phyloP scores from a whole-genome alignment of 2,797 vertebrate genomes.

The Heteromormyrus szaboi region DNA sequence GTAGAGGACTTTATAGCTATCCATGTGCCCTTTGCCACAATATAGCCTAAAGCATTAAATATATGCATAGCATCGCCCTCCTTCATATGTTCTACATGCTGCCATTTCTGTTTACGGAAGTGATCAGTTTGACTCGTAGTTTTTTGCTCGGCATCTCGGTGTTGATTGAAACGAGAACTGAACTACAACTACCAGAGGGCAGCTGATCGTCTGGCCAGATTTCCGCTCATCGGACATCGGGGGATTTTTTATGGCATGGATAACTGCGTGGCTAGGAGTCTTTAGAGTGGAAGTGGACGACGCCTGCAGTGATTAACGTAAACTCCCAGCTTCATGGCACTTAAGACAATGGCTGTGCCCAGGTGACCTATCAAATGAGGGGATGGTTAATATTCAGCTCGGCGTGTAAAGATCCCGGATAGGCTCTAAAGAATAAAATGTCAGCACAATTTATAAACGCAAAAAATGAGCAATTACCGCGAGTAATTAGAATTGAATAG shows the following conservation, averaged over 20 bases:
- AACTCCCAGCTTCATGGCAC: background rate
- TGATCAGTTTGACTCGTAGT: slow-evolving; percentile 19
- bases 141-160: background rate
- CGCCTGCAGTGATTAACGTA: background rate
- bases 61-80: background rate
- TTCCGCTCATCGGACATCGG: background rate
- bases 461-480: background rate
- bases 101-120: slow-evolving; percentile 30
- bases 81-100: background rate
- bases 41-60: background rate
- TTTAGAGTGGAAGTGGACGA: background rate
- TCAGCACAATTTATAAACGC: background rate
- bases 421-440: background rate
- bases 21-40: background rate
- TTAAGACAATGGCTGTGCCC: background rate
- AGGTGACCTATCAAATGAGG: background rate
- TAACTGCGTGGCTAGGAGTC: background rate
- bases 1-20: background rate
- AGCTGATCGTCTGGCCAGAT: background rate
- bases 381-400: background rate
- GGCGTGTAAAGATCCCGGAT: background rate
- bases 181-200: slow-evolving; percentile 18
- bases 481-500: background rate
- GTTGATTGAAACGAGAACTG: background rate
- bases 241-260: background rate